Conservation (phyloP, 2,113 vertebrate genomes). For the Morone chrysops region DNA sequence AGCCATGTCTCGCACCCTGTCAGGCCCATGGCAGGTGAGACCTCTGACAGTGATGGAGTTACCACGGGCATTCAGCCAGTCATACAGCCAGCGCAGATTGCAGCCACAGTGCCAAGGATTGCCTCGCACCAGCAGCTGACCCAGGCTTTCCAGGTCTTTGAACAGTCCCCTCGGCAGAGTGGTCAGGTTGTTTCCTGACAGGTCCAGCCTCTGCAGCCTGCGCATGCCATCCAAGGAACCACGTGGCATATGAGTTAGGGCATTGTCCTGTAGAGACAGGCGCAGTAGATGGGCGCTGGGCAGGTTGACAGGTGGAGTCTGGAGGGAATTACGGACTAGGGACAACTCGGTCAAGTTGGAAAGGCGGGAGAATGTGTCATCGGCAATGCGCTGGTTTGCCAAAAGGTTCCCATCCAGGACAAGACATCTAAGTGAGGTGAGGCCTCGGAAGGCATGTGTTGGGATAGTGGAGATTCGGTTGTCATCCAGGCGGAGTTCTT, state of each 20-base stretch:
- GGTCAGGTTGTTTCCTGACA: slow-evolving; percentile 96
- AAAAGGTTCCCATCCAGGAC: slow-evolving; percentile 95
- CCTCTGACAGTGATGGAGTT: slow-evolving; percentile 90
- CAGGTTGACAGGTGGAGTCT: slow-evolving; percentile 90
- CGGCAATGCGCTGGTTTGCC: slow-evolving; percentile 95
- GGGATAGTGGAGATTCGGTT: slow-evolving; percentile 97
- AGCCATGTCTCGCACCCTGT: slow-evolving; percentile 89
- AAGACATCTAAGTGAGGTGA: slow-evolving; percentile 89
- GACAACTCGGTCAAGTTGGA: slow-evolving; percentile 94
- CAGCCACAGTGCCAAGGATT: slow-evolving; percentile 99
- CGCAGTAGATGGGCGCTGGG: slow-evolving; percentile 89
- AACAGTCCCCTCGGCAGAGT: slow-evolving; percentile 92
- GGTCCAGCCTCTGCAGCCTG: slow-evolving; percentile 88
- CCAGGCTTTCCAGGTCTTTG: slow-evolving; percentile 90
- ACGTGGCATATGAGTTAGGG: slow-evolving; percentile 91
- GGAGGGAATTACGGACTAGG: slow-evolving; percentile 91
- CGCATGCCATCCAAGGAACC: slow-evolving; percentile 90
- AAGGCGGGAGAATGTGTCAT: slow-evolving; percentile 94
- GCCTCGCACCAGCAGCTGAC: slow-evolving; percentile 90
- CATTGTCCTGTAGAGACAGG: slow-evolving; percentile 93
- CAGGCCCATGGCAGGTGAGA: slow-evolving; percentile 92
- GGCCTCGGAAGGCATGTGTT: slow-evolving; percentile 91
- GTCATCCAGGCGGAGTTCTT: slow-evolving; percentile 94
- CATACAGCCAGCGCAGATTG: slow-evolving; percentile 92
- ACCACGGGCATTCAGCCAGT: slow-evolving; percentile 90